A percentile compares a stretch with the other conserved stretches of the same genome.
Conservation (phyloP, 2,888 invertebrate species). For the Oscheius sp. region DNA sequence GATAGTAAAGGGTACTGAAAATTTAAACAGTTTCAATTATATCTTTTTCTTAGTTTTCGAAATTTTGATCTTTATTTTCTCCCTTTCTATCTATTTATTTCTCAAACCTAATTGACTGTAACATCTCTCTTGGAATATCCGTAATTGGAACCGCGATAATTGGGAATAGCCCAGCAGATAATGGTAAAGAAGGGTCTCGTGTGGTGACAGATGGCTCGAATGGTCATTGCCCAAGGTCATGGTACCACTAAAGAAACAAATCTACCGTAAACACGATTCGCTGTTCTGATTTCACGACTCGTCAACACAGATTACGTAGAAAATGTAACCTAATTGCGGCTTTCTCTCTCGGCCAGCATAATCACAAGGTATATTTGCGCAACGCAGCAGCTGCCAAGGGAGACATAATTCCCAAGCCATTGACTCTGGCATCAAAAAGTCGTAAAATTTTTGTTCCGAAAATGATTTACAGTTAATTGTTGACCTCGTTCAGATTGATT, state of each 20-base stretch:
- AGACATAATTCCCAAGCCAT: too few species aligned
- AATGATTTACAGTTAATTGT: neutral
- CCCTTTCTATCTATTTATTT: neutral
- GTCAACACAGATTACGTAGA: conserved; percentile 1
- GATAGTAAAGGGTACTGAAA: conserved; percentile 27
- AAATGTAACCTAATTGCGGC: conserved; percentile 14
- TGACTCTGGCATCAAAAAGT: neutral
- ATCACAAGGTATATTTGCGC: conserved; percentile 11
- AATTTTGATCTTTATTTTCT: neutral
- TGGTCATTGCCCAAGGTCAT: conserved; percentile 14
- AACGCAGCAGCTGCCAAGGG: conserved; percentile 8
- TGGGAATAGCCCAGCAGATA: conserved; percentile 20
- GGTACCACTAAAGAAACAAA: conserved; percentile 10
- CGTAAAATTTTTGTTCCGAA: neutral
- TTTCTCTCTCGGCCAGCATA: conserved; percentile 15
- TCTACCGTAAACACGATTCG: conserved; percentile 24
- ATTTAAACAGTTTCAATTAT: neutral
- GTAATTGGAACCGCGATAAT: conserved; percentile 31
- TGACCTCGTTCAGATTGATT: neutral
- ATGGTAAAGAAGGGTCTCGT: conserved; percentile 13
- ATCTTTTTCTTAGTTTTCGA: neutral
- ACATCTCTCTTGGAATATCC: conserved; percentile 6
- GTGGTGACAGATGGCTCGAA: conserved; percentile 30
- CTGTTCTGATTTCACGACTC: neutral
- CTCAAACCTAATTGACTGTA: conserved; percentile 23